These are phyloP conservation scores for Hypsibius dujardini DNA, from an alignment of 1,140 invertebrate genomes.

Conservation along the genomic window DNA sequence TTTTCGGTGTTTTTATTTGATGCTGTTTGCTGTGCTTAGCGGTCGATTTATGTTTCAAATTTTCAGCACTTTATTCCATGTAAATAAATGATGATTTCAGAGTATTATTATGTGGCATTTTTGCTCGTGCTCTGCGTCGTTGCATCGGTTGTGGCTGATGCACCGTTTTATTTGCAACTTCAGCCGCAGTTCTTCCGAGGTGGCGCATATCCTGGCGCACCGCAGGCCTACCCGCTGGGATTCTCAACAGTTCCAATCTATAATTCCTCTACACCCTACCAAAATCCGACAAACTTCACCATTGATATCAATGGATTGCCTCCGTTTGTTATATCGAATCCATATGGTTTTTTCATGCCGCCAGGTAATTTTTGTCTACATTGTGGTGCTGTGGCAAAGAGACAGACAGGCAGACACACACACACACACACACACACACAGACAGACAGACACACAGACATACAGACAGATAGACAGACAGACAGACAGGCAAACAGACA, in stretches of 20 bases:
- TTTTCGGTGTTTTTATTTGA: too few relatives aligned
- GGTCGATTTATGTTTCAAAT: too few relatives aligned
- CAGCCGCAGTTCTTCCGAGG: neutral
- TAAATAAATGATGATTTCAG: too few relatives aligned
- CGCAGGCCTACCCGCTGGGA: neutral
- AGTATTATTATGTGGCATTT: too few relatives aligned
- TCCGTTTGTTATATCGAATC: neutral
- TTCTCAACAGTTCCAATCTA: neutral
- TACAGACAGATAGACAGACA: too few relatives aligned
- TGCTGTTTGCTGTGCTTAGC: too few relatives aligned
- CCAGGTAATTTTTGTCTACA: neutral
- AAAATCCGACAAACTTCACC: slow-evolving; percentile 1
- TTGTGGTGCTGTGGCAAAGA: neutral
- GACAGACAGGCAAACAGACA: too few relatives aligned
- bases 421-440: too few relatives aligned
- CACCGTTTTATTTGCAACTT: neutral
- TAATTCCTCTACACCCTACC: neutral
- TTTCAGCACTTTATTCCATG: too few relatives aligned
- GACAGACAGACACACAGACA: too few relatives aligned
- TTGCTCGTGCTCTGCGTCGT: neutral
- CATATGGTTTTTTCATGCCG: neutral
- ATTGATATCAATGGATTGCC: neutral
- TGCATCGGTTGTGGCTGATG: neutral
- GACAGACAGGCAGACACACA: neutral
- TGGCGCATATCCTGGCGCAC: neutral